Evolutionary conservation across 1,140 invertebrate genomes (phyloP), one percentile per base, ranked within the genome.

Genomic region (Anadara kagoshimensis): DNA sequence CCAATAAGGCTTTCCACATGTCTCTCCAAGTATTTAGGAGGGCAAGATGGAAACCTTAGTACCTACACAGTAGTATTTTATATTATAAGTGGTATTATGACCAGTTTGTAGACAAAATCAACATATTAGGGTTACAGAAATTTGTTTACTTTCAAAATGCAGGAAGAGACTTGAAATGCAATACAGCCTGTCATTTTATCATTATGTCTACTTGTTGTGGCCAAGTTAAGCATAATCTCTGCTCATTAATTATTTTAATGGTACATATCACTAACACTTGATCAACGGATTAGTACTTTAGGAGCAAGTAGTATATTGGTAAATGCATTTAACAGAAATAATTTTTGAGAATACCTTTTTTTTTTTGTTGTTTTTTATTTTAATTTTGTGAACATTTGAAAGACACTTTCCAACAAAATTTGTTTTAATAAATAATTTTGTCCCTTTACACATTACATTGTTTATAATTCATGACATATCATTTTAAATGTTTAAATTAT

Each of bases 1-100:
- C 54, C 49, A 59, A 54, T 47, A 70, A 51, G 53, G 51, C 24
- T 58, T 69, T 68, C 73, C 67, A 70, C 73, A 63, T 67, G 67
- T 76, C 68, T 76, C 73, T 76, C 73, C 69, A 61, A 66, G 44
- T 22, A n/a, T 24, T 69, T 47, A 71, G 73, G 73, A 76, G 73
- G 73, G 68, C 73, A 71, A 76, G 73, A 70, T 70, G 67, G 73
- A 68, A 76, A 62, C 51, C 70, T 73, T 44, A 16, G 22, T 67
- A 20, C 16, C 18, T 49, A 43, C 12, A 10, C 58, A 24, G 41
- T 49, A 26, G n/a, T n/a, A n/a, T n/a, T n/a, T 64, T 36, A 41
- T 41, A n/a, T 18, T 53, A 44, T 58, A 44, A 62, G 58, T 22
- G 43, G 44, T 41, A 49, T 53, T 49, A 41, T 62, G 51, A 45